These are phyloP conservation scores for Poeciliopsis presidionis DNA, from an alignment of 2,797 vertebrate species.

Conservation along the genomic window DNA sequence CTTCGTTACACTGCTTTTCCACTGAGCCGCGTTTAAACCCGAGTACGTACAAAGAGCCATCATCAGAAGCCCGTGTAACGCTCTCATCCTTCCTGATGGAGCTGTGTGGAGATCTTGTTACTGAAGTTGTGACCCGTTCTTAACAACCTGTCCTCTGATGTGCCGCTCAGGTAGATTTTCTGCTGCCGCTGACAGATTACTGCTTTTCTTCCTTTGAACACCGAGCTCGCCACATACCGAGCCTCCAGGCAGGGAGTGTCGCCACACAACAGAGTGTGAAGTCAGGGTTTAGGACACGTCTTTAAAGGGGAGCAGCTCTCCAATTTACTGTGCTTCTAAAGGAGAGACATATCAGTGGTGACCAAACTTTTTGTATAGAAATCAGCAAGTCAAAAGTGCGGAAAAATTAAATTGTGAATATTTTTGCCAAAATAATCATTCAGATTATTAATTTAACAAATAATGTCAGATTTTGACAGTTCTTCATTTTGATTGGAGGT, in stretches of 20 bases:
- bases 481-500: no score
- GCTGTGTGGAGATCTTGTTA: constrained; percentile 48
- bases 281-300: background rate
- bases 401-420: background rate
- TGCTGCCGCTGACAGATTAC: constrained; percentile 38
- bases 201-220: constrained; percentile 29
- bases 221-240: constrained; percentile 12
- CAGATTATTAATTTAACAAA: background rate
- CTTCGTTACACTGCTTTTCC: constrained; percentile 43
- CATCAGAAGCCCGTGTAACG: constrained; percentile 32
- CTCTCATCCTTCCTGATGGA: constrained; percentile 24
- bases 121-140: constrained; percentile 49
- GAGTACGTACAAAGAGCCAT: constrained; percentile 32
- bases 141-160: constrained; percentile 19
- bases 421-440: background rate
- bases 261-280: background rate
- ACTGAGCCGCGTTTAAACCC: constrained; percentile 20
- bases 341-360: background rate
- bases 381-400: background rate
- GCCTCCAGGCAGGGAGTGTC: constrained; percentile 2
- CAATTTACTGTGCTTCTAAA: background rate
- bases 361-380: background rate
- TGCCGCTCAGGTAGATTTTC: constrained; percentile 42
- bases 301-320: background rate
- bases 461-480: background rate